Base-by-base conservation (phyloP, 2,888 invertebrate species). In the Phlogophora meticulosa region DNA sequence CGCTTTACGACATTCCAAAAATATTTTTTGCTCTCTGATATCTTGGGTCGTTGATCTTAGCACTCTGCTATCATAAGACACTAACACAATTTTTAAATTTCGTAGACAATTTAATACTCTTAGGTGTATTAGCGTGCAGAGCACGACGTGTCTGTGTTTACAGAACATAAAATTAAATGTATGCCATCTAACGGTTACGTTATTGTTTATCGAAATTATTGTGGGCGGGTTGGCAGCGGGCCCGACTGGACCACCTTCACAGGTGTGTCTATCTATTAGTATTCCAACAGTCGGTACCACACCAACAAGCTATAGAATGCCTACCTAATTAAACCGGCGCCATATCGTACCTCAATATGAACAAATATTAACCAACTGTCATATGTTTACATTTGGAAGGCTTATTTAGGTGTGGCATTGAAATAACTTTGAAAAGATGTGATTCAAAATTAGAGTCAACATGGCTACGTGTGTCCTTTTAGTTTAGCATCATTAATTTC, bases 171-270 rank as follows among this genome's bases (percentile, higher is more conserved):
- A 78, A 84, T 79, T 66, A 78, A 85, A 90, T 88, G 85, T 88
- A 84, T 89, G 86, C 82, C 88, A 81, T 68, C 63, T 91, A 93
- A 91, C 91, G 90, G 90, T 84, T 76, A 76, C 81, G 80, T 88
- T 91, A 91, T 93, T 93, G 90, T 92, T 91, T 91, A 91, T 92
- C 87, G 86, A 86, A 87, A 87, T 89, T 75, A 86, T 88, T 83
- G 89, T 90, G 81, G 87, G 87, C 81, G 85, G 81, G 70, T 90
- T 93, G 91, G 91, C 92, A 87, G 78, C 72, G 83, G 73, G 87
- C 91, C 90, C 88, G 88, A 83, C 82, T 43, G 77, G 80, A 82
- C 85, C 87, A 91, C 91, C 90, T 91, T 88, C 86, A 79, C 92
- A 93, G 92, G 92, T 94, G 91, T 90, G 85, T 82, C 83, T 80